Conservation (phyloP, 2,888 invertebrate genomes). For the Elmis aenea region DNA sequence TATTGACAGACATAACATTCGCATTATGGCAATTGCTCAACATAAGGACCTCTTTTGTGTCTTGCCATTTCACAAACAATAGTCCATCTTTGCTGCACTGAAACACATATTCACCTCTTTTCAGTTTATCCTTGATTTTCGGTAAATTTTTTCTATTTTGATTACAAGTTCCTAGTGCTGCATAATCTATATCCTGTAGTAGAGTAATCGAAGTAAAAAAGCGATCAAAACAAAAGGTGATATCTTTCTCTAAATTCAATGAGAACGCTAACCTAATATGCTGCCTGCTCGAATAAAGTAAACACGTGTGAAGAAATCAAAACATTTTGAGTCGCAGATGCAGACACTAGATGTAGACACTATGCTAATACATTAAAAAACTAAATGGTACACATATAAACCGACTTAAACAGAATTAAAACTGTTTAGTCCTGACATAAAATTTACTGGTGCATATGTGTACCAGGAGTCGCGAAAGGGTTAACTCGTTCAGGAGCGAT, state of each 20-base stretch:
- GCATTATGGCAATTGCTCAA: conserved; percentile 30
- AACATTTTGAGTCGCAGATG: not conserved
- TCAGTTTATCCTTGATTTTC: no score
- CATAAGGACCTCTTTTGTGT: conserved; percentile 31
- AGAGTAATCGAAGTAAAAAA: no score
- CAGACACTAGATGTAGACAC: no score
- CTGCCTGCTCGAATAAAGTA: conserved; percentile 2
- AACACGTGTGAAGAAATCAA: conserved; percentile 2
- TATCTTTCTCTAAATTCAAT: not conserved
- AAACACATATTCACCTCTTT: conserved; percentile 8
- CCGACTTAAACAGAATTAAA: conserved; percentile 1
- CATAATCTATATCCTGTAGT: no score
- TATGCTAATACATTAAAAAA: conserved; percentile 1
- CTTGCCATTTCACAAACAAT: conserved; percentile 26
- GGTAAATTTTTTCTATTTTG: no score
- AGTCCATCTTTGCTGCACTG: conserved; percentile 16
- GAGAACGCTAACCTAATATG: not conserved
- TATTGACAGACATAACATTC: conserved; percentile 13
- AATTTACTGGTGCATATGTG: conserved; percentile 2
- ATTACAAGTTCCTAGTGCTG: no score
- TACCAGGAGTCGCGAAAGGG: no score
- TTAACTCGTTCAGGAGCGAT: no score
- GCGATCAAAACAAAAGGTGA: no score
- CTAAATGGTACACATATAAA: no score
- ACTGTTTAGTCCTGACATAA: conserved; percentile 1